Evolutionary conservation across 2,888 invertebrate genomes (phyloP), one percentile per base, ranked within the genome.

Genomic region (Nymphalis urticae): DNA sequence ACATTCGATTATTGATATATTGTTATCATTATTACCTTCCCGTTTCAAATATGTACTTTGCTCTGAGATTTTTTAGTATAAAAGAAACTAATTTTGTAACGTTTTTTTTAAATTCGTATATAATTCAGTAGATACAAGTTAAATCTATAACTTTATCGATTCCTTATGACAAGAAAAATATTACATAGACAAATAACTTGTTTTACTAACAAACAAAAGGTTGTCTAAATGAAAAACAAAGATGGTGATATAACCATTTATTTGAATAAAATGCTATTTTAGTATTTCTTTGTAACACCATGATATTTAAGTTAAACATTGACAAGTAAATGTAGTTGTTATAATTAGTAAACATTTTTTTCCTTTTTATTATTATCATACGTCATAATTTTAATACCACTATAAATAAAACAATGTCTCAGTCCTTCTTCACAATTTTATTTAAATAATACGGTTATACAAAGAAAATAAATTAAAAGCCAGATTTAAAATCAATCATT

Each of bases 361-460:
- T 73, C 65, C 63, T 68, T 69, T 73, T 80, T 77, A 79, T 80
- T 78, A 77, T 82, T 82, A 82, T 79, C 79, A 78, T 82, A 80
- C 80, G 80, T 79, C 81, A 80, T 82, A 82, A 79, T 85, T 83
- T 82, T 78, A 80, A 79, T 78, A 81, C 81, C 79, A 81, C 82
- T 80, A 85, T 86, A 91, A 92, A 91, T 91, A 90, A 92, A 92
- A 92, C 89, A 88, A 90, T 88, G 81, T 84, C 78, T 91, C 89
- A 89, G 89, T 90, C 89, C 88, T 87, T 88, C 87, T 84, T 90
- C 85, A 87, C 84, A 79, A 75, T 88, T 89, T 86, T 90, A 89
- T 88, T 90, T 89, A 89, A 90, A 91, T 88, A 91, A 90, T 91
- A 91, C 90, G 92, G 90, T 90, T 91, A 92, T 90, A 91, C 90